Conservation (phyloP, 2,888 invertebrate genomes). For the Biston betularia region DNA sequence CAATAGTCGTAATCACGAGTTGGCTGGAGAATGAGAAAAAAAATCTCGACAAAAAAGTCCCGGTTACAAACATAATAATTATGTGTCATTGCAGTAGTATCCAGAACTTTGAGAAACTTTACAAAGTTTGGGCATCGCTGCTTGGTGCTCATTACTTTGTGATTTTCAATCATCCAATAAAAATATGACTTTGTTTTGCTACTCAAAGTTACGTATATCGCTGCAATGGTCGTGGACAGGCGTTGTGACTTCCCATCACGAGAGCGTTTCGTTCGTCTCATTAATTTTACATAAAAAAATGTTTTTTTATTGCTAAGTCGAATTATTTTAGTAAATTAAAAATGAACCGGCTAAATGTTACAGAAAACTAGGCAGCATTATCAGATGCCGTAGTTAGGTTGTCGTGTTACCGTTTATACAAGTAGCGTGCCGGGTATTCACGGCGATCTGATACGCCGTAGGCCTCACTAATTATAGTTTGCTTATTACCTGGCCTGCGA, state of each 20-base stretch:
- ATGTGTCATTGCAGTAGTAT: background rate
- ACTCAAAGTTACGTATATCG: too few relatives aligned
- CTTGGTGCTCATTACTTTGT: too few relatives aligned
- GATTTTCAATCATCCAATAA: too few relatives aligned
- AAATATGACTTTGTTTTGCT: too few relatives aligned
- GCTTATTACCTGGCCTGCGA: constrained; percentile 60
- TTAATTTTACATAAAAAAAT: background rate
- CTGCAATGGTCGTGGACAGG: too few relatives aligned
- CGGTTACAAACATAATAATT: background rate
- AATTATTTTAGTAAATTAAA: constrained; percentile 6
- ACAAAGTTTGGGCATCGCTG: too few relatives aligned
- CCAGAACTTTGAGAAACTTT: too few relatives aligned
- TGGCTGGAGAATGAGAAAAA: too few relatives aligned
- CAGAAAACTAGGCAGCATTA: constrained; percentile 53
- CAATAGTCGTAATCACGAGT: too few relatives aligned
- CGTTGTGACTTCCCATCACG: too few relatives aligned
- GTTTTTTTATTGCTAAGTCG: background rate
- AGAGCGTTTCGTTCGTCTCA: too few relatives aligned
- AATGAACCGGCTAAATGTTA: constrained; percentile 51
- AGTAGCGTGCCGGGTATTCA: constrained; percentile 71
- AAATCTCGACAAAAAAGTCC: too few relatives aligned
- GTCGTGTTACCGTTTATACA: constrained; percentile 73
- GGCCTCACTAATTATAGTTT: constrained; percentile 77
- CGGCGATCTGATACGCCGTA: constrained; percentile 72
- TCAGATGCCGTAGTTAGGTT: constrained; percentile 66